Base-by-base conservation (phyloP, 2,113 vertebrate species). In the Ivindomyrus marchei region DNA sequence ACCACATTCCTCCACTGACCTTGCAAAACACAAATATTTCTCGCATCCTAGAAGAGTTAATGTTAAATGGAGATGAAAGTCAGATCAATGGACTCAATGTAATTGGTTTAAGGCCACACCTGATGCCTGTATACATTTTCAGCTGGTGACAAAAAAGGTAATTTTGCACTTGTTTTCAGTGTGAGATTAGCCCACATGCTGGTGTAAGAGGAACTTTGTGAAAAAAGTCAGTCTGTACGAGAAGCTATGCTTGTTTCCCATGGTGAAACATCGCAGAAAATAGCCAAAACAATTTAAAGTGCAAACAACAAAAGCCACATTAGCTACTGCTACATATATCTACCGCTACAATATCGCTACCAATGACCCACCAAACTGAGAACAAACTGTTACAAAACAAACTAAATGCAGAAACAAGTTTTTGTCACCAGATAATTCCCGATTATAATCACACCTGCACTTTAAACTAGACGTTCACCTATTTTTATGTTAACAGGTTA, bases 401-500 rank as follows among this genome's bases (percentile, higher is more conserved):
- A 4, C n/a, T 27, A 66, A 66, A 66, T 66, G n/a, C n/a, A 66
- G 62, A 66, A 31, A 66, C n/a, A 27, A 27, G 2, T 66, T 66
- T 66, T 13, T 45, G 46, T 3, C 39, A 36, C 7, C 17, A 45
- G 42, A 84, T 6, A 42, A 84, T 84, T 45, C 80, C 31, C 8
- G 19, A 84, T 45, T 84, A 7, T 84, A 21, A 84, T 39, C 42
- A 39, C 42, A 46, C 80, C 93, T 93, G 89, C 92, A 89, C 93
- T 95, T 95, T 94, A 93, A 95, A 94, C 93, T 94, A 95, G 93
- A 93, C 91, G 93, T 90, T 70, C 84, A 39, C 56, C 94, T 93
- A 95, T 96, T 96, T 94, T 96, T 95, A 95, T 95, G 95, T 95
- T 96, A 96, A 95, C 95, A 94, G 90, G 92, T 93, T 92, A 94